Conservation (phyloP, 2,888 invertebrate species). For the Drosophila siamana region DNA sequence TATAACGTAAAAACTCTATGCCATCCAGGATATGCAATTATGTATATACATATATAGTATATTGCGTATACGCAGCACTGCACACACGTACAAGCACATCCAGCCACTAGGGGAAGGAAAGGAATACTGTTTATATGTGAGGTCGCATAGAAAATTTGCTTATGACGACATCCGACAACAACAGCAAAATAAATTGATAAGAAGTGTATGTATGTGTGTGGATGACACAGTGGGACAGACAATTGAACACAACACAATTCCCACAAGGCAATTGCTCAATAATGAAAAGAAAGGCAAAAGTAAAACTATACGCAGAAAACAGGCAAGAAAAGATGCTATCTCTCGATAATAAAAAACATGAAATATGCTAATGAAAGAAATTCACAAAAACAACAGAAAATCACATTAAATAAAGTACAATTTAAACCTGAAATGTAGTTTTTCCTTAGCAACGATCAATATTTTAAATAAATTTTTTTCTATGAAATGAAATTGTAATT, state of each 20-base stretch:
- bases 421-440: not conserved
- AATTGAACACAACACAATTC: not conserved
- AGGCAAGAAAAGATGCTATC: not conserved
- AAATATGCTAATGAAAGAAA: not conserved
- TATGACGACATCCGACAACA: conserved; percentile 48
- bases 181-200: conserved; percentile 56
- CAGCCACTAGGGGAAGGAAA: not conserved
- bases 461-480: too few species aligned
- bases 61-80: conserved; percentile 40
- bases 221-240: conserved; percentile 27
- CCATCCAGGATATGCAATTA: conserved; percentile 52
- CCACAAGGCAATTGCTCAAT: conserved; percentile 2
- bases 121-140: conserved; percentile 18
- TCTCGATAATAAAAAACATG: not conserved
- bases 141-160: conserved; percentile 51
- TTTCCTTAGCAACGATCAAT: too few species aligned
- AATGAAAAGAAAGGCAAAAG: not conserved
- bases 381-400: not conserved
- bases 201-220: conserved; percentile 26
- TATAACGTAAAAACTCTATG: conserved; percentile 18
- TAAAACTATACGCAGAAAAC: not conserved
- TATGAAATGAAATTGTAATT: too few species aligned
- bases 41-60: too few species aligned
- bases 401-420: not conserved
- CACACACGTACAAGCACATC: conserved; percentile 2